Percentiles rank a stretch among this genome's conserved stretches.
phyloP scores from a whole-genome alignment of 2,113 vertebrate genomes.

The Heptranchias perlo region DNA sequence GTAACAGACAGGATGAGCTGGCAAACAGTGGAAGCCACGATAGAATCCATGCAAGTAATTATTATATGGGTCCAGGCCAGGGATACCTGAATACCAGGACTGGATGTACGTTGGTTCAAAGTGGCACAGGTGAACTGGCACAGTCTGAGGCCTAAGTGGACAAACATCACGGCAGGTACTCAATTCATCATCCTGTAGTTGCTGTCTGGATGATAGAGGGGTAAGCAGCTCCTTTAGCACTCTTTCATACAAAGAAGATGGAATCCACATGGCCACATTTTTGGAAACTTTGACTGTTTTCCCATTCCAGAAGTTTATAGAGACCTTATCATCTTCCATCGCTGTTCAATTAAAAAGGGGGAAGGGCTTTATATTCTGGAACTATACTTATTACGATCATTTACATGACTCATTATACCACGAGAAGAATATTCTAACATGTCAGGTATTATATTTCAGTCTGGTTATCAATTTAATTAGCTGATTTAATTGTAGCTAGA shows the following conservation, averaged over 20 bases:
- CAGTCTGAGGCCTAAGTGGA: slow-evolving; percentile 37
- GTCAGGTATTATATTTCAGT: slow-evolving; percentile 15
- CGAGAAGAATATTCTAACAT: not conserved
- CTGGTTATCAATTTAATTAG: not conserved
- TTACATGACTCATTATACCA: not conserved
- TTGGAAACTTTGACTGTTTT: slow-evolving; percentile 53
- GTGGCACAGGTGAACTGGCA: not conserved
- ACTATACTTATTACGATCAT: not conserved
- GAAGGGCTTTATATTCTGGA: not conserved
- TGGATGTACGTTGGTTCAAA: slow-evolving; percentile 13
- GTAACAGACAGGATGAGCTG: slow-evolving; percentile 37
- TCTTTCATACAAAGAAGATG: slow-evolving; percentile 55
- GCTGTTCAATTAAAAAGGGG: slow-evolving; percentile 49
- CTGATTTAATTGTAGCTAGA: not conserved
- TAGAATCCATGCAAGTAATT: slow-evolving; percentile 19
- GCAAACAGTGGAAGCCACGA: slow-evolving; percentile 41
- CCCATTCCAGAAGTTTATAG: slow-evolving; percentile 73
- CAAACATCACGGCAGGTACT: slow-evolving; percentile 24
- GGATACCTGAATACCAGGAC: slow-evolving; percentile 40
- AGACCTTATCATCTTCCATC: slow-evolving; percentile 56
- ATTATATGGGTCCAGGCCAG: not conserved
- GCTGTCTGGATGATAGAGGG: slow-evolving; percentile 43
- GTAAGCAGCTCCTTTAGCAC: slow-evolving; percentile 57
- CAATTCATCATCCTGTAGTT: not conserved
- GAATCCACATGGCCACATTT: slow-evolving; percentile 60